Percentiles rank a stretch among this genome's conserved stretches.
Evolutionary conservation across 2,888 invertebrate species (phyloP).

Genomic region (Dryobotodes eremita): DNA sequence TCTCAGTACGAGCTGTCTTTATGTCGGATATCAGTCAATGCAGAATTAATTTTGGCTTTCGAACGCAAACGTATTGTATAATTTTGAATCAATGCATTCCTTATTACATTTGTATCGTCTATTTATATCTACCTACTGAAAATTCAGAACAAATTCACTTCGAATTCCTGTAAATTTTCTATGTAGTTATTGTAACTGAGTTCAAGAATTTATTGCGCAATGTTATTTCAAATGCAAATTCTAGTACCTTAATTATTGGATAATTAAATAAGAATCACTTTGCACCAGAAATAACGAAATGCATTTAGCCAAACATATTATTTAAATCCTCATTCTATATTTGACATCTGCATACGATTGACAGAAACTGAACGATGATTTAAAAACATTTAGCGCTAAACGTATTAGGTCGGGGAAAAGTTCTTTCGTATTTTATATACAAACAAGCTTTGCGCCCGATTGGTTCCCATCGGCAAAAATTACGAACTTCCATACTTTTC

Average conservation of each 20-base stretch:
- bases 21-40: conserved; percentile 33
- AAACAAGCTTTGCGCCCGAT: too few relatives aligned
- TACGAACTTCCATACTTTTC: too few relatives aligned
- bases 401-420: too few relatives aligned
- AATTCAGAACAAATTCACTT: conserved; percentile 17
- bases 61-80: conserved; percentile 32
- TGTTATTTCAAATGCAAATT: neutral
- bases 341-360: too few relatives aligned
- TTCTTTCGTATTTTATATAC: too few relatives aligned
- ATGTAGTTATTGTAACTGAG: neutral
- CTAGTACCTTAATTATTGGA: neutral
- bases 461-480: too few relatives aligned
- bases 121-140: conserved; percentile 37
- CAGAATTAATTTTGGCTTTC: conserved; percentile 27
- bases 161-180: conserved; percentile 2
- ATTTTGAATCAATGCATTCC: conserved; percentile 49
- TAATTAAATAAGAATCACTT: too few relatives aligned
- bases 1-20: conserved; percentile 14
- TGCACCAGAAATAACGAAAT: too few relatives aligned
- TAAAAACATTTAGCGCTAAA: too few relatives aligned
- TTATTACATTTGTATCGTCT: conserved; percentile 15
- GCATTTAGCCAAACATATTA: too few relatives aligned
- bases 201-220: neutral
- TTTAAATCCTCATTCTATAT: too few relatives aligned
- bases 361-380: too few relatives aligned